These are phyloP conservation scores for Anguilla obscura DNA, from an alignment of 2,797 vertebrate genomes.

Conservation along the genomic window DNA sequence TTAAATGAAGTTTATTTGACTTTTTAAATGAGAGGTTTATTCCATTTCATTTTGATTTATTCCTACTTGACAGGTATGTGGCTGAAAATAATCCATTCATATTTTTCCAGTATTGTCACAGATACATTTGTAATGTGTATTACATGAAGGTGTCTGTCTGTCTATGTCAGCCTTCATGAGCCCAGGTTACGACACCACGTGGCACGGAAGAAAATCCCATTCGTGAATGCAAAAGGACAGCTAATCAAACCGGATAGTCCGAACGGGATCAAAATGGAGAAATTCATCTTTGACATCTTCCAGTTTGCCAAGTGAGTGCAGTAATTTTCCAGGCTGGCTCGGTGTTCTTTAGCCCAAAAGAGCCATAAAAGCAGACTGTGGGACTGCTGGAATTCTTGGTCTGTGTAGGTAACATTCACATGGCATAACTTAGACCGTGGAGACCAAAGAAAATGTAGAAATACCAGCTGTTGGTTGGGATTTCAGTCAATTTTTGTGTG, in stretches of 20 bases:
- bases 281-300: conserved; percentile 98
- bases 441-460: not conserved
- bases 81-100: not conserved
- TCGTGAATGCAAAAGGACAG: conserved; percentile 77
- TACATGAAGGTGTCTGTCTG: not conserved
- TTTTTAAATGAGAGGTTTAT: not conserved
- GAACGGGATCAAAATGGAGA: conserved; percentile 99
- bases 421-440: not conserved
- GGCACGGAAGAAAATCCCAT: conserved; percentile 95
- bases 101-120: not conserved
- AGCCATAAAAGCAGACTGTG: not conserved
- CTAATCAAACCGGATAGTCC: conserved; percentile 87
- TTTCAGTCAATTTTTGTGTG: too few relatives aligned
- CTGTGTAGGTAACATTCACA: not conserved
- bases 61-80: not conserved
- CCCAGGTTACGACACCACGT: conserved; percentile 91
- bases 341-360: not conserved
- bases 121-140: not conserved
- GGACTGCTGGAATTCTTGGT: not conserved
- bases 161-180: conserved; percentile 76
- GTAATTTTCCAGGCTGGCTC: conserved; percentile 21
- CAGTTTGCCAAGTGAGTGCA: conserved; percentile 91
- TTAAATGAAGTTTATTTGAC: not conserved
- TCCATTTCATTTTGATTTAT: not conserved
- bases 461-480: not conserved